Evolutionary conservation across 2,797 vertebrate species (phyloP).

Genomic region (Eutrigla gurnardus): DNA sequence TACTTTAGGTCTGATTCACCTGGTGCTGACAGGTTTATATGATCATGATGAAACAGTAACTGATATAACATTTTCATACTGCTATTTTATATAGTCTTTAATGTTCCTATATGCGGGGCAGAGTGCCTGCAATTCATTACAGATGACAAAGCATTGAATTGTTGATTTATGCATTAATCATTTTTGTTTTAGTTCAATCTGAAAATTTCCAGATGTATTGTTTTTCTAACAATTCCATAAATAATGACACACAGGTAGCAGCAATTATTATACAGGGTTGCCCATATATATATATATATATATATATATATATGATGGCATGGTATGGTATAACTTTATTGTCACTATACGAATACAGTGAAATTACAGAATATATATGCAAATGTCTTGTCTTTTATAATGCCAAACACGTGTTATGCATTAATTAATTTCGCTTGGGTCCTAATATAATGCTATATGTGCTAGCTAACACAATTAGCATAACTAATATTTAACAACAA

Average conservation of each 20-base stretch:
- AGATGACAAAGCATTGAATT: not conserved
- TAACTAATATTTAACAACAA: not conserved
- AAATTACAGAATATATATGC: too few species aligned
- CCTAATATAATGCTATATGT: not conserved
- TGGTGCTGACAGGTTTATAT: not conserved
- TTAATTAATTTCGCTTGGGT: too few species aligned
- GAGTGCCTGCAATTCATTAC: not conserved
- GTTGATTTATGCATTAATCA: not conserved
- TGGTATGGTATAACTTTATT: too few species aligned
- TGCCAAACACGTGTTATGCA: too few species aligned
- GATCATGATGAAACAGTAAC: not conserved
- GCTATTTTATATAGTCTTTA: not conserved
- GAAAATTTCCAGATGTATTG: not conserved
- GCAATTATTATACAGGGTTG: too few species aligned
- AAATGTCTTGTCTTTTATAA: too few species aligned
- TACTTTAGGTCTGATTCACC: not conserved
- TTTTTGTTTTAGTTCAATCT: not conserved
- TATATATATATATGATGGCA: too few species aligned
- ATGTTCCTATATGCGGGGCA: not conserved
- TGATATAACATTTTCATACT: not conserved
- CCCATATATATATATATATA: too few species aligned
- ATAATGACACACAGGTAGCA: too few species aligned
- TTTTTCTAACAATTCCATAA: not conserved
- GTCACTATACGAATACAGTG: too few species aligned
- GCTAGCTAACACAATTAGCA: not conserved